Conservation (phyloP, 2,888 invertebrate genomes). For the Amphipoea oculea region DNA sequence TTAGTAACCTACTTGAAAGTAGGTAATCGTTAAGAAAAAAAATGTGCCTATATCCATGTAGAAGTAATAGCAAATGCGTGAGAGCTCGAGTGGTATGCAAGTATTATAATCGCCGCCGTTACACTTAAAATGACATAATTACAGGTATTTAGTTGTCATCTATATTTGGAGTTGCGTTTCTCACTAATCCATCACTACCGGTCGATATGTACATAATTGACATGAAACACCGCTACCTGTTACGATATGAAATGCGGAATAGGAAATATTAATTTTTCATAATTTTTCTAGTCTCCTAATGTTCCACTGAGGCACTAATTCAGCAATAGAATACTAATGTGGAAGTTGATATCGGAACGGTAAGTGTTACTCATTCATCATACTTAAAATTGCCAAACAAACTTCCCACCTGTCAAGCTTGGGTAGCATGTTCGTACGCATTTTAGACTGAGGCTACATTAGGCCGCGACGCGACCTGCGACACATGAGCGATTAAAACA, state of each 20-base stretch:
- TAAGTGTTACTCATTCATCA: conserved; percentile 32
- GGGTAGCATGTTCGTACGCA: conserved; percentile 1
- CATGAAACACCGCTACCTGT: conserved; percentile 53
- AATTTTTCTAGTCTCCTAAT: conserved; percentile 44
- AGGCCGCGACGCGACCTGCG: too few relatives aligned
- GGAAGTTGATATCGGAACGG: conserved; percentile 37
- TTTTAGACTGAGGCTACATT: neutral
- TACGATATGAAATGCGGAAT: conserved; percentile 57
- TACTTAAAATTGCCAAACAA: conserved; percentile 37
- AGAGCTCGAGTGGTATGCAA: conserved; percentile 23
- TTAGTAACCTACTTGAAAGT: neutral
- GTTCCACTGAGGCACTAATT: conserved; percentile 10
- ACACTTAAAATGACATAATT: conserved; percentile 51
- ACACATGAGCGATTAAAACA: too few relatives aligned
- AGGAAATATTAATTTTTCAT: conserved; percentile 53
- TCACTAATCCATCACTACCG: conserved; percentile 56
- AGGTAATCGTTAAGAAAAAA: neutral
- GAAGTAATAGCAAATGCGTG: conserved; percentile 19
- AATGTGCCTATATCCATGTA: neutral
- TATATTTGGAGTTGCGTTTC: conserved; percentile 59
- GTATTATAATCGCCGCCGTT: conserved; percentile 28
- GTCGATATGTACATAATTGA: conserved; percentile 54
- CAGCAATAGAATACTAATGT: conserved; percentile 46
- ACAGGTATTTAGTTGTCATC: conserved; percentile 45
- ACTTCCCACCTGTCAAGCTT: conserved; percentile 23